phyloP scores from a whole-genome alignment of 1,140 invertebrate species.

The honey bee (Apis mellifera) region DNA sequence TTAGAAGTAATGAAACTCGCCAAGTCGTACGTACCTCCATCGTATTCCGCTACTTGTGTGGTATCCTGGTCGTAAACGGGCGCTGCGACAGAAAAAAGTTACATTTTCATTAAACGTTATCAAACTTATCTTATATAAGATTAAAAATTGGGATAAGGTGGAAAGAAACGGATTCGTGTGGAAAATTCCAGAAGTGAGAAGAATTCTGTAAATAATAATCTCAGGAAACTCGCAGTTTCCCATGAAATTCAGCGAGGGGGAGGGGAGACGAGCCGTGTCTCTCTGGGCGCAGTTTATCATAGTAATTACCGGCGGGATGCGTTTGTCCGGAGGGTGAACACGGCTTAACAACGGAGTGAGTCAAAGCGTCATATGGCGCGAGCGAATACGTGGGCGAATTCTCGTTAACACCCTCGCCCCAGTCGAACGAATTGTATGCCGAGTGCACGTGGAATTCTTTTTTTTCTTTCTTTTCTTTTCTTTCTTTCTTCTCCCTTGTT shows the following conservation, averaged over 20 bases:
- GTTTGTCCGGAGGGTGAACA: conserved; percentile 64
- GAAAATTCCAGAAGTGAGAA: background rate
- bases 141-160: background rate
- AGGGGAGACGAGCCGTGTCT: conserved; percentile 44
- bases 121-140: background rate
- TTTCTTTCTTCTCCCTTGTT: conserved; percentile 33
- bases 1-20: conserved; percentile 54
- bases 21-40: conserved; percentile 70
- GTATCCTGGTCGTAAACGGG: conserved; percentile 78
- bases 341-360: conserved; percentile 60
- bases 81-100: conserved; percentile 73
- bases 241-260: conserved; percentile 41
- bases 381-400: conserved; percentile 67
- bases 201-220: conserved; percentile 24
- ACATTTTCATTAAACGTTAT: background rate
- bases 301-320: conserved; percentile 71
- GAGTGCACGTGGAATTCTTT: conserved; percentile 59
- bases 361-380: conserved; percentile 74
- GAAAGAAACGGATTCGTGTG: background rate
- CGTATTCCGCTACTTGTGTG: conserved; percentile 77
- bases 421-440: conserved; percentile 67
- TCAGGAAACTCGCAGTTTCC: conserved; percentile 7
- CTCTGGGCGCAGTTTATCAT: conserved; percentile 71
- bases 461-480: background rate
- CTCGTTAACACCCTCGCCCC: conserved; percentile 73